These are phyloP conservation scores for Eulemur rubriventer DNA, from an alignment of 2,797 vertebrate genomes.

Conservation along the genomic window DNA sequence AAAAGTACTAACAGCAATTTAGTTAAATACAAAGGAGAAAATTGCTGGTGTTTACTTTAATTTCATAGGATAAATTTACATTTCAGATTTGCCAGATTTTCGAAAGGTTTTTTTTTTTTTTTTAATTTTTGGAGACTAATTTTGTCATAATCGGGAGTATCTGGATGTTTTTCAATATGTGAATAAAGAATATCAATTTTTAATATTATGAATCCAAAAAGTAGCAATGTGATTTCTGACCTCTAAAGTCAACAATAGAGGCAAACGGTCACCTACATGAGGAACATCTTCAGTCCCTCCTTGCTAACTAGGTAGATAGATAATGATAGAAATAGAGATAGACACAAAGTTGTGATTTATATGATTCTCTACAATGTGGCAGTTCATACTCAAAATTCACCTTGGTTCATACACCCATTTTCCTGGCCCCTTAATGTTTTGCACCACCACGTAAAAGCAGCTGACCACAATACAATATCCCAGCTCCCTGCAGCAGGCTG, in stretches of 20 bases:
- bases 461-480: background rate
- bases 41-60: slow-evolving; percentile 49
- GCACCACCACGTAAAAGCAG: background rate
- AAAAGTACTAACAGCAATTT: slow-evolving; percentile 65
- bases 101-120: slow-evolving; percentile 41
- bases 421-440: background rate
- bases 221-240: background rate
- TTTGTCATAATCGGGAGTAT: slow-evolving; percentile 20
- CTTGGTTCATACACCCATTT: background rate
- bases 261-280: background rate
- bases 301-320: background rate
- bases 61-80: slow-evolving; percentile 58
- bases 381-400: background rate
- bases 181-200: background rate
- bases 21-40: slow-evolving; percentile 75
- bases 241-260: background rate
- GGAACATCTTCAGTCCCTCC: background rate
- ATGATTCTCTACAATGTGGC: background rate
- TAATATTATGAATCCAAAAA: background rate
- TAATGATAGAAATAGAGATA: background rate
- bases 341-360: background rate
- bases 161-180: slow-evolving; percentile 1
- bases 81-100: background rate
- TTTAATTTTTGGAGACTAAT: slow-evolving; percentile 50
- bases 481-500: background rate